These are phyloP conservation scores for Oostethus manadensis DNA, from an alignment of 2,113 vertebrate genomes.

Conservation along the genomic window DNA sequence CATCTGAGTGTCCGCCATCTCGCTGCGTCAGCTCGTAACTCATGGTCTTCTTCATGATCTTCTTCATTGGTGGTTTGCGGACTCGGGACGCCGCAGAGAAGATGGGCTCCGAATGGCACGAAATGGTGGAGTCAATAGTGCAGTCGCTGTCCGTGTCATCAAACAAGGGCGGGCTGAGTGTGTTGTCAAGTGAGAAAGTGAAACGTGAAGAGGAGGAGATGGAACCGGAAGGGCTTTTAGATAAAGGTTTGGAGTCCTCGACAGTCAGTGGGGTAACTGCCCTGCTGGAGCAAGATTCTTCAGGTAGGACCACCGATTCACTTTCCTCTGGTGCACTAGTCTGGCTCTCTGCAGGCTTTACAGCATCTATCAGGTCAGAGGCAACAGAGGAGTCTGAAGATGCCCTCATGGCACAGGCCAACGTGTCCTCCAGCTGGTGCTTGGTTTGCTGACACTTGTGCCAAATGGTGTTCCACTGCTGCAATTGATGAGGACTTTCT, in stretches of 20 bases:
- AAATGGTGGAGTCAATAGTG: constrained; percentile 65
- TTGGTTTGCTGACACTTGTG: constrained; percentile 68
- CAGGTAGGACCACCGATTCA: constrained; percentile 29
- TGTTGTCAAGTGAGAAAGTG: constrained; percentile 43
- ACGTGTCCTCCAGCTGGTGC: constrained; percentile 63
- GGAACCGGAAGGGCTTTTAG: constrained; percentile 45
- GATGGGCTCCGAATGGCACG: constrained; percentile 69
- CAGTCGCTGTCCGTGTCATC: constrained; percentile 75
- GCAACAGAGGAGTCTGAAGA: constrained; percentile 6
- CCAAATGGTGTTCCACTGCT: constrained; percentile 70
- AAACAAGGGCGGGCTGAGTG: constrained; percentile 52
- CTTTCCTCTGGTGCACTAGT: constrained; percentile 8
- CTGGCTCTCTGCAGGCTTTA: constrained; percentile 21
- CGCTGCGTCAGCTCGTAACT: constrained; percentile 62
- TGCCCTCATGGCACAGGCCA: constrained; percentile 33
- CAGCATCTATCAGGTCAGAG: background rate
- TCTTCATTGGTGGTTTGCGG: constrained; percentile 77
- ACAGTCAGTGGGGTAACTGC: constrained; percentile 19
- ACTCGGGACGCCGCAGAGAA: constrained; percentile 55
- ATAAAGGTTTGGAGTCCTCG: constrained; percentile 51
- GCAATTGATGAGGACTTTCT: constrained; percentile 61
- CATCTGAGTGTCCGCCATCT: constrained; percentile 49
- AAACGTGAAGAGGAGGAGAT: constrained; percentile 48
- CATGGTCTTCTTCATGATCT: constrained; percentile 79
- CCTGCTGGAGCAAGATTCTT: background rate